A percentile compares a stretch with the other conserved stretches of the same genome.
phyloP scores from a whole-genome alignment of 2,888 invertebrate species.

The Oegoconia quadripuncta region DNA sequence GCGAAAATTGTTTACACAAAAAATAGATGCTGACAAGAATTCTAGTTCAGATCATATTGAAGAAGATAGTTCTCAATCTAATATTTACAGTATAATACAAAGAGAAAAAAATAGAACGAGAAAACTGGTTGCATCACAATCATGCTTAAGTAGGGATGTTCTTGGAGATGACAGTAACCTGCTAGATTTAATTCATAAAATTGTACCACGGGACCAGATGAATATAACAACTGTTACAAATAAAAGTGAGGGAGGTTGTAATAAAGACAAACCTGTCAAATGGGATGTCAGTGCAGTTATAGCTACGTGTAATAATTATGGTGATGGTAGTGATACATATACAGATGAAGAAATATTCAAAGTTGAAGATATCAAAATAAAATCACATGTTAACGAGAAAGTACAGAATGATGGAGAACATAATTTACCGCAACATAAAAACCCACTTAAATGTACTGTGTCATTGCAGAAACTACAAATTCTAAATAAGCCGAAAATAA shows the following conservation, averaged over 20 bases:
- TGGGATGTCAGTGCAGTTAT: constrained; percentile 56
- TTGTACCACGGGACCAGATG: constrained; percentile 57
- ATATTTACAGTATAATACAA: constrained; percentile 36
- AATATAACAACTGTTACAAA: constrained; percentile 45
- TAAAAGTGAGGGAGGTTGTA: constrained; percentile 32
- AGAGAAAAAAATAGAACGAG: constrained; percentile 59
- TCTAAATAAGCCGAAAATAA: background rate
- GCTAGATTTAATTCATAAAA: constrained; percentile 62
- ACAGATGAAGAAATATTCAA: constrained; percentile 66
- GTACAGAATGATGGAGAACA: too few species aligned
- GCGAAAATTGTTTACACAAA: constrained; percentile 65
- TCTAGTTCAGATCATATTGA: constrained; percentile 34
- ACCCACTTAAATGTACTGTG: constrained; percentile 21
- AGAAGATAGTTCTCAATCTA: constrained; percentile 46
- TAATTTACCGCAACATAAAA: too few species aligned
- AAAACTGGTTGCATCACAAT: constrained; percentile 54
- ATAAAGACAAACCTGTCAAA: constrained; percentile 27
- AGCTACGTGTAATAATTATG: constrained; percentile 40
- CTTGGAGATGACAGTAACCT: constrained; percentile 47
- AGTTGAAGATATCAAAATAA: constrained; percentile 17
- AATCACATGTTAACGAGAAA: background rate
- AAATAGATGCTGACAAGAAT: constrained; percentile 54
- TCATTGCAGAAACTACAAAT: constrained; percentile 18
- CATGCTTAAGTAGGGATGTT: constrained; percentile 55
- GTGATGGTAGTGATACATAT: constrained; percentile 56